A percentile compares a stretch with the other conserved stretches of the same genome.
These are phyloP conservation scores for Phodopus roborovskii DNA, from an alignment of 2,113 vertebrate genomes.

Conservation along the genomic window DNA sequence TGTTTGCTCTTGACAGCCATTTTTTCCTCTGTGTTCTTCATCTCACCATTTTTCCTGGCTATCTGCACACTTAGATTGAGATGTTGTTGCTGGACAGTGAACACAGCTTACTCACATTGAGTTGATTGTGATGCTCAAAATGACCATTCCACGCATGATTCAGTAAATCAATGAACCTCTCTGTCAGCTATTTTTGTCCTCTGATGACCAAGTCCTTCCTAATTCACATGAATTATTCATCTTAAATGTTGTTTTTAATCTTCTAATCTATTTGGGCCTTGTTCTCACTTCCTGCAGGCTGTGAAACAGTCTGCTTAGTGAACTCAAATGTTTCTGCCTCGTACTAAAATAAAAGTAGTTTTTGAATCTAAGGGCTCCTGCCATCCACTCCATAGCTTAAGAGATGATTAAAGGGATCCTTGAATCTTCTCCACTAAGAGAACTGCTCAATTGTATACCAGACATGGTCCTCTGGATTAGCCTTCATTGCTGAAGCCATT, in stretches of 20 bases:
- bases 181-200: constrained; percentile 48
- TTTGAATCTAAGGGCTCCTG: neutral
- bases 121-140: neutral
- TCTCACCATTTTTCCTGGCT: neutral
- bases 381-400: neutral
- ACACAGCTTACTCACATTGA: neutral
- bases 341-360: neutral
- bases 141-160: neutral
- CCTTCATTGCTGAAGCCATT: neutral
- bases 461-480: neutral
- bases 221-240: constrained; percentile 53
- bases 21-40: constrained; percentile 14
- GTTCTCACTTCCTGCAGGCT: constrained; percentile 47
- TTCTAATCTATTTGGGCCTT: constrained; percentile 36
- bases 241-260: constrained; percentile 33
- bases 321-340: neutral
- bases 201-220: constrained; percentile 3
- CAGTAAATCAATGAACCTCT: neutral
- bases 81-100: neutral
- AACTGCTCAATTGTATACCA: constrained; percentile 12
- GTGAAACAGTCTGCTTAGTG: constrained; percentile 33
- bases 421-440: neutral
- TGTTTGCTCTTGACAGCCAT: neutral
- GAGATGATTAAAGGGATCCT: neutral
- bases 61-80: neutral